A percentile compares a stretch with the other conserved stretches of the same genome.
Conservation (phyloP, 2,797 vertebrate genomes). For the Eidolon dupreanum region DNA sequence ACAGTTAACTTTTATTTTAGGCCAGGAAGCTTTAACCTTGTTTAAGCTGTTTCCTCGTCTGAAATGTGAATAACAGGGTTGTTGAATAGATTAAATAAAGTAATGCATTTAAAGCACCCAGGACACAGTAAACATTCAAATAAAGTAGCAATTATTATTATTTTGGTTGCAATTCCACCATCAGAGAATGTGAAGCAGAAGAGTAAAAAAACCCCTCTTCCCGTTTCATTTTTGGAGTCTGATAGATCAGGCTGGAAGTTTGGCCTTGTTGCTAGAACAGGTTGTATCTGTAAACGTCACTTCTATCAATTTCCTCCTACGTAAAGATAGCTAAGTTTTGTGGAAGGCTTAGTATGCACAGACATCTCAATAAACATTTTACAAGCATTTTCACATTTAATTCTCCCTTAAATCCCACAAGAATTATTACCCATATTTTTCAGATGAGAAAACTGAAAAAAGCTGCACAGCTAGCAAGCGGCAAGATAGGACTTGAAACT, state of each 20-base stretch:
- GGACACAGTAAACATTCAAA: neutral
- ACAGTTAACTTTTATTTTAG: neutral
- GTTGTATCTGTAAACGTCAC: neutral
- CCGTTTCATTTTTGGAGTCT: neutral
- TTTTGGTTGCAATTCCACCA: slow-evolving; percentile 14
- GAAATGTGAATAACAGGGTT: neutral
- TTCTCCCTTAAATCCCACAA: neutral
- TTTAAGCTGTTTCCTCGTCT: slow-evolving; percentile 10
- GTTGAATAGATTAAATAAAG: neutral
- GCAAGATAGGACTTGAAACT: neutral
- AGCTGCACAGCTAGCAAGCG: neutral
- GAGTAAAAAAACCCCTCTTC: neutral
- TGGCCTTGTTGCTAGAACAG: neutral
- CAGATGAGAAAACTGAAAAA: neutral
- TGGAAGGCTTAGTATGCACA: neutral
- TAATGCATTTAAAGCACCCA: neutral
- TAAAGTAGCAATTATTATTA: neutral
- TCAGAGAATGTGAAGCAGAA: neutral
- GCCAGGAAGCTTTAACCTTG: neutral
- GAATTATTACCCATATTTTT: slow-evolving; percentile 19
- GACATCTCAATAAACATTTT: neutral
- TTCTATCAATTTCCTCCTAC: neutral
- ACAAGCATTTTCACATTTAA: neutral
- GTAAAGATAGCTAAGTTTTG: neutral
- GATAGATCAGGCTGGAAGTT: neutral